A percentile compares a stretch with the other conserved stretches of the same genome.
These are phyloP conservation scores for Mamestra brassicae DNA, from an alignment of 2,888 invertebrate species.

Conservation along the genomic window DNA sequence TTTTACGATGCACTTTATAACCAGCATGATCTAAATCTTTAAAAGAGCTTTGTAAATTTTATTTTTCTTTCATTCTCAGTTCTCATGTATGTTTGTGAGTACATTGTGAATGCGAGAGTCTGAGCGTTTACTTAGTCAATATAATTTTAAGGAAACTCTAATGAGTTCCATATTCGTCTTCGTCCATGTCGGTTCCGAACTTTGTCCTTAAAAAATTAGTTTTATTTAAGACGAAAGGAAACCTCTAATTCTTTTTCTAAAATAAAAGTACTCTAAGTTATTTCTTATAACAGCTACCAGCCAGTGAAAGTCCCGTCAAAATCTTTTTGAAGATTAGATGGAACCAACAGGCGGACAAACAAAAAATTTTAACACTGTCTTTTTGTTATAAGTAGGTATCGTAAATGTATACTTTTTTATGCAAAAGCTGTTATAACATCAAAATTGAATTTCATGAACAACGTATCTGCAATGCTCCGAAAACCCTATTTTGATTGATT, in stretches of 20 bases:
- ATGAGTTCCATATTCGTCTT: constrained; percentile 48
- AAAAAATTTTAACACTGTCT: too few species aligned
- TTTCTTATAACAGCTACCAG: too few species aligned
- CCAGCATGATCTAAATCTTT: constrained; percentile 31
- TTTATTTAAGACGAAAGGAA: too few species aligned
- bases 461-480: neutral
- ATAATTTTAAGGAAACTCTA: constrained; percentile 45
- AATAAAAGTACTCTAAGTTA: too few species aligned
- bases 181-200: neutral
- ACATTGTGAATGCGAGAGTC: constrained; percentile 34
- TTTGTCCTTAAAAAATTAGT: neutral
- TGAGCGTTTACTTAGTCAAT: constrained; percentile 47
- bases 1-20: constrained; percentile 28
- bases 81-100: constrained; percentile 40
- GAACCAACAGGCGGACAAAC: too few species aligned
- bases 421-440: neutral
- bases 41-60: constrained; percentile 44
- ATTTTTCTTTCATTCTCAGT: constrained; percentile 46
- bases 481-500: neutral
- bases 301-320: too few species aligned
- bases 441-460: neutral
- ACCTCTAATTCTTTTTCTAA: too few species aligned
- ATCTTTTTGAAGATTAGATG: too few species aligned
- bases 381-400: too few species aligned
- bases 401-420: too few species aligned